Evolutionary conservation across 2,797 vertebrate genomes (phyloP).

Genomic region (Nasua narica): DNA sequence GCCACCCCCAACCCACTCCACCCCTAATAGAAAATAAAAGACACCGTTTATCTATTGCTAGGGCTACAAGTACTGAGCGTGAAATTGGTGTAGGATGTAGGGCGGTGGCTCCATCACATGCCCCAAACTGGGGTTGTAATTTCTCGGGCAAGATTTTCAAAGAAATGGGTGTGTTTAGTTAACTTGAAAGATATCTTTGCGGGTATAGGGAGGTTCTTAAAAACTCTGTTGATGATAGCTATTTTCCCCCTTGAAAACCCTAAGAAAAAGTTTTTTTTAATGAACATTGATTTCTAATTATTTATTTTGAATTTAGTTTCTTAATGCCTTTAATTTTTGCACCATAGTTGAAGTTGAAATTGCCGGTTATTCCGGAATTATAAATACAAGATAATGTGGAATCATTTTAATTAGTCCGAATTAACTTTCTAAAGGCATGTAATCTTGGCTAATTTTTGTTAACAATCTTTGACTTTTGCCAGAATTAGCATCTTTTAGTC

Average conservation of each 20-base stretch:
- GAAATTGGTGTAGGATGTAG: slow-evolving; percentile 27
- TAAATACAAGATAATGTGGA: not conserved
- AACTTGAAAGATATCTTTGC: slow-evolving; percentile 6
- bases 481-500: slow-evolving; percentile 40
- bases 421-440: not conserved
- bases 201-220: not conserved
- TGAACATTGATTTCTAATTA: not conserved
- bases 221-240: not conserved
- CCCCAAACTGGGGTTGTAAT: not conserved
- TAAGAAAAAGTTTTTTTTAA: not conserved
- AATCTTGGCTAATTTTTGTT: slow-evolving; percentile 14
- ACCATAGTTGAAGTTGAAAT: not conserved
- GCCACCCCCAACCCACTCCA: not conserved
- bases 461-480: slow-evolving; percentile 23
- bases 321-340: not conserved
- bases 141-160: slow-evolving; percentile 39
- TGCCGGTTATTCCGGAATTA: not conserved
- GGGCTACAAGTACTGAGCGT: not conserved
- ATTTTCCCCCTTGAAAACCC: not conserved
- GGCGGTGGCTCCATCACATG: slow-evolving; percentile 49
- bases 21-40: not conserved
- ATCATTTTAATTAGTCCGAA: not conserved
- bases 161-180: slow-evolving; percentile 32
- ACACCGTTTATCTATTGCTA: not conserved
- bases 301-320: slow-evolving; percentile 33